Percentiles rank a stretch among this genome's conserved stretches.
Evolutionary conservation across 2,888 invertebrate genomes (phyloP).

Genomic region (Eulithis prunata): DNA sequence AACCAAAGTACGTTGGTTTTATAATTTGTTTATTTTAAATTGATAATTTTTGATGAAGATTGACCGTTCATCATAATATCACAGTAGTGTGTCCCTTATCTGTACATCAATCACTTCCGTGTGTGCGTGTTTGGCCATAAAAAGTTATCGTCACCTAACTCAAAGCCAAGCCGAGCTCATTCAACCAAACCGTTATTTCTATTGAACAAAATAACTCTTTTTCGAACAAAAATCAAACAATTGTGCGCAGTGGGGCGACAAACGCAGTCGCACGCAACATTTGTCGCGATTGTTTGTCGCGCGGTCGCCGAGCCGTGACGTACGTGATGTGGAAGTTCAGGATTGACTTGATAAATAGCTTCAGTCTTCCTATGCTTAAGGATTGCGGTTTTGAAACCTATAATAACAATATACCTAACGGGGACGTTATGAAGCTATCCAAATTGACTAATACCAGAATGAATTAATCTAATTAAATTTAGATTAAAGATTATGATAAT

Average conservation of each 20-base stretch:
- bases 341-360: slow-evolving; percentile 1
- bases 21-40: too few relatives aligned
- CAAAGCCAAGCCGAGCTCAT: slow-evolving; percentile 20
- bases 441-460: too few relatives aligned
- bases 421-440: too few relatives aligned
- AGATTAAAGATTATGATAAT: too few relatives aligned
- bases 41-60: too few relatives aligned
- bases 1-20: background rate
- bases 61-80: too few relatives aligned
- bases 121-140: slow-evolving; percentile 1
- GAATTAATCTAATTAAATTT: too few relatives aligned
- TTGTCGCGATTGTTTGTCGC: slow-evolving; percentile 30
- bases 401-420: too few relatives aligned
- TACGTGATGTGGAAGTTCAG: slow-evolving; percentile 10
- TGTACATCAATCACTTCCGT: too few relatives aligned
- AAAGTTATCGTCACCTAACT: slow-evolving; percentile 28
- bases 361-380: background rate
- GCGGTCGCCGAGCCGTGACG: slow-evolving; percentile 17
- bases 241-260: slow-evolving; percentile 32
- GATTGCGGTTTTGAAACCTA: background rate
- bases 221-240: slow-evolving; percentile 39
- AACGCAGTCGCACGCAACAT: slow-evolving; percentile 39
- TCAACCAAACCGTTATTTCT: slow-evolving; percentile 30
- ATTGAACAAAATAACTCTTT: slow-evolving; percentile 33
- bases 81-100: too few relatives aligned